Evolutionary conservation across 2,888 invertebrate genomes (phyloP), one percentile per base, ranked within the genome.

Genomic region (Plebejus anna): DNA sequence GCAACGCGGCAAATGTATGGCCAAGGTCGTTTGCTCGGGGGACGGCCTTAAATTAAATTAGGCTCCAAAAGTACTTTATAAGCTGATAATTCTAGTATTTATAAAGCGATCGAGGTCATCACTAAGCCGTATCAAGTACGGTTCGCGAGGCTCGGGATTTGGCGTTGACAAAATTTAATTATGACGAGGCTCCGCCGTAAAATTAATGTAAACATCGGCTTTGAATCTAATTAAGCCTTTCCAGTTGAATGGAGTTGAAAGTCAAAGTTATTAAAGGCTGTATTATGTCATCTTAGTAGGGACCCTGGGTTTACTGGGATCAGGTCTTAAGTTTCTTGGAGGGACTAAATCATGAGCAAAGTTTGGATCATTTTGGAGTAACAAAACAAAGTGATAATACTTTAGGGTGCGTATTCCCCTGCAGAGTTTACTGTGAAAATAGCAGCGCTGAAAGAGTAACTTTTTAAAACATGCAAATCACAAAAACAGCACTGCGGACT

Each of bases 171-270:
- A 28, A 73, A 73, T 55, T 73, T 73, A 73, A 73, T 73, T 73
- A 73, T 73, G 32, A 73, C 73, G 32, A 73, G 28, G 73, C 73
- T 16, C 42, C 73, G 51, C 55, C 11, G 28, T 73, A 55, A 32
- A 73, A 73, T 73, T 66, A 66, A 66, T 73, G 73, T 55, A 51
- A 73, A 55, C 73, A 73, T 73, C 47, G 55, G 73, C 73, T 73
- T 73, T 73, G 51, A 55, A 73, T 73, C 73, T 5, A 73, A 73
- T 73, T 55, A 73, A 22, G 73, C 66, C 66, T 66, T 36, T 36
- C 66, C 66, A 36, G 73, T 72, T 72, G 28, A 72, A 72, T 47
- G 47, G 47, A 47, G 47, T 51, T 72, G 72, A 47, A 72, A 42
- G 42, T 72, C 42, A 72, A 72, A 66, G 32, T 66, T 66, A 66